Percentiles rank a stretch among this genome's conserved stretches.
These are phyloP conservation scores for Parotocinclus haroldoi DNA, from an alignment of 2,797 vertebrate genomes.

Conservation along the genomic window DNA sequence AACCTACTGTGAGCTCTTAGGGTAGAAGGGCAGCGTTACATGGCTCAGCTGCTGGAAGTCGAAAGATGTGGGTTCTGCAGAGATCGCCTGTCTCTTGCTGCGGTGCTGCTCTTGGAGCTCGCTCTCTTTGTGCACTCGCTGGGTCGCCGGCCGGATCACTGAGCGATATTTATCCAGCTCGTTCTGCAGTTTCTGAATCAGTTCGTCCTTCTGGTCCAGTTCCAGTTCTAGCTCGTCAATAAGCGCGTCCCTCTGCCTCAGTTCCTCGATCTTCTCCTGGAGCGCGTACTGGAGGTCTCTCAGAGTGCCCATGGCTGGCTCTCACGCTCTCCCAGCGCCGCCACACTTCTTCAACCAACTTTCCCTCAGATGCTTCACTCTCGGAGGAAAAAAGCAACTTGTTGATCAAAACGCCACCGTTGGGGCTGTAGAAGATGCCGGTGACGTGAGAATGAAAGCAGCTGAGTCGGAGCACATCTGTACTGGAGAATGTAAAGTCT, in stretches of 20 bases:
- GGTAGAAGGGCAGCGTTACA: constrained; percentile 91
- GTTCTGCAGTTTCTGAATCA: constrained; percentile 93
- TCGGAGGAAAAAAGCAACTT: neutral
- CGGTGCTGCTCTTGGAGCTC: constrained; percentile 85
- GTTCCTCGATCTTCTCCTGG: constrained; percentile 96
- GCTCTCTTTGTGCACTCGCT: constrained; percentile 81
- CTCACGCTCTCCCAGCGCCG: neutral
- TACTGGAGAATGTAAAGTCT: constrained; percentile 21
- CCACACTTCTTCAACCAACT: constrained; percentile 17
- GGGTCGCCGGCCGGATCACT: constrained; percentile 88
- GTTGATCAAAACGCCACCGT: neutral
- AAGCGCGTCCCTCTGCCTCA: constrained; percentile 90
- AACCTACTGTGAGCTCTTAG: constrained; percentile 93
- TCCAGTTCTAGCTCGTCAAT: constrained; percentile 97
- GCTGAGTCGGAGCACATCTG: constrained; percentile 3
- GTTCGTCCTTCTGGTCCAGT: constrained; percentile 94
- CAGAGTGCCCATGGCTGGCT: constrained; percentile 82
- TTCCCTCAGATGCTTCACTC: constrained; percentile 1
- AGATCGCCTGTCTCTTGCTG: constrained; percentile 94
- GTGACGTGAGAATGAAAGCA: neutral
- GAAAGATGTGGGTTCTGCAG: constrained; percentile 88
- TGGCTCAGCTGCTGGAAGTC: constrained; percentile 90
- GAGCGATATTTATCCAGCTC: constrained; percentile 97
- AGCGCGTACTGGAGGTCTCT: constrained; percentile 93
- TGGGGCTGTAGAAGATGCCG: neutral